These are phyloP conservation scores for Sylvilagus floridanus DNA, from an alignment of 2,797 vertebrate genomes.

Conservation along the genomic window DNA sequence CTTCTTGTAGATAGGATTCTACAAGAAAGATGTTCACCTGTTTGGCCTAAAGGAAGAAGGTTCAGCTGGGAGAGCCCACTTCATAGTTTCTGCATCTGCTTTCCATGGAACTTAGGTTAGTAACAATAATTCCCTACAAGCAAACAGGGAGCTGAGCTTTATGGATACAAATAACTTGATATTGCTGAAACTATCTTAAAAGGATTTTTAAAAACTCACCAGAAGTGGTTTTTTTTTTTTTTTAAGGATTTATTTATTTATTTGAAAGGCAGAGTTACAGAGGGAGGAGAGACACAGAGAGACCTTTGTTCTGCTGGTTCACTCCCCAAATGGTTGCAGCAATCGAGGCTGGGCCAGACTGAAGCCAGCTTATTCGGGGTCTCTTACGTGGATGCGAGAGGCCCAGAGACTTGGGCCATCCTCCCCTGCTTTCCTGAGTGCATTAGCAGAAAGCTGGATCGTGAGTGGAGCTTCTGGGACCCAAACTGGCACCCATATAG, in stretches of 20 bases:
- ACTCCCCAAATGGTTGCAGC: no score
- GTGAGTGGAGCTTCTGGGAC: no score
- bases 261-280: no score
- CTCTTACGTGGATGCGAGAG: no score
- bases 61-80: neutral
- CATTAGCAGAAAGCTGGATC: no score
- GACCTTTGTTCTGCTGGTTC: no score
- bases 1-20: neutral
- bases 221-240: neutral
- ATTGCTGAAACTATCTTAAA: neutral
- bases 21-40: accelerated
- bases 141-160: neutral
- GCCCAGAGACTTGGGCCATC: no score
- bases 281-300: no score
- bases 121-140: neutral
- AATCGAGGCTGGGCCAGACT: no score
- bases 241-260: neutral
- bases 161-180: neutral
- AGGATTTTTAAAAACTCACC: neutral
- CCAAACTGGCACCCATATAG: no score
- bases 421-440: no score
- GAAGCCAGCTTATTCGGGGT: no score
- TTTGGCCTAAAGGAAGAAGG: neutral
- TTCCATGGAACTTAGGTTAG: neutral
- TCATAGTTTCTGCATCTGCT: neutral